A percentile compares a stretch with the other conserved stretches of the same genome.
Evolutionary conservation across 2,113 vertebrate genomes (phyloP).

Genomic region (Amia ocellicauda): DNA sequence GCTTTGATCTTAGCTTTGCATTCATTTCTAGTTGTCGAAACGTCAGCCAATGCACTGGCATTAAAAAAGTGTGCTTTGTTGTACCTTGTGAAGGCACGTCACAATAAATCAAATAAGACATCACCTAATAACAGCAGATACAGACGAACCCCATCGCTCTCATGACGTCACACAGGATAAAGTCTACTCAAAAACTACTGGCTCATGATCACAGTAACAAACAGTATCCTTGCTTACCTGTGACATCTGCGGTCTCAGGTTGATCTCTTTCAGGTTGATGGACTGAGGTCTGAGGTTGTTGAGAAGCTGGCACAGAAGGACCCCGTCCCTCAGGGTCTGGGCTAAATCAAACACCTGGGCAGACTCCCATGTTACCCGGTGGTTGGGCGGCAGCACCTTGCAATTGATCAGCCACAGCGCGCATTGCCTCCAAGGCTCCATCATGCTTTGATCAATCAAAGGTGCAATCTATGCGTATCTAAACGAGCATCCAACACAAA

Average conservation of each 20-base stretch:
- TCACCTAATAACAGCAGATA: no score
- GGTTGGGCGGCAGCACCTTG: slow-evolving; percentile 89
- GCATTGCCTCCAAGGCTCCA: slow-evolving; percentile 95
- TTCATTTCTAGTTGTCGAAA: no score
- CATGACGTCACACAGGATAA: no score
- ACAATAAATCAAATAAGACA: no score
- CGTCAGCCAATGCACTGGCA: no score
- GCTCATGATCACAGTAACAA: background rate
- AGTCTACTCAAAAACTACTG: no score
- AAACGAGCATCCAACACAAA: background rate
- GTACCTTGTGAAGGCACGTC: no score
- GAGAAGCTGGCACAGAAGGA: slow-evolving; percentile 91
- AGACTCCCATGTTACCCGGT: slow-evolving; percentile 91
- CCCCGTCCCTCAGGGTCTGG: slow-evolving; percentile 91
- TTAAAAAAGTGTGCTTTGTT: no score
- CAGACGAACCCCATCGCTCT: no score
- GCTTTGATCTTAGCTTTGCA: no score
- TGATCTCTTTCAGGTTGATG: slow-evolving; percentile 95
- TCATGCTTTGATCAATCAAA: slow-evolving; percentile 44
- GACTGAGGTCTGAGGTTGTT: slow-evolving; percentile 85
- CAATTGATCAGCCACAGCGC: slow-evolving; percentile 91
- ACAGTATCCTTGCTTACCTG: slow-evolving; percentile 77
- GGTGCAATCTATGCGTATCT: slow-evolving; percentile 15
- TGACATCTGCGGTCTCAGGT: slow-evolving; percentile 94
- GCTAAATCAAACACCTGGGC: slow-evolving; percentile 95